Base-by-base conservation (phyloP, 2,888 invertebrate genomes). In the Lissocephala sabroskyi region DNA sequence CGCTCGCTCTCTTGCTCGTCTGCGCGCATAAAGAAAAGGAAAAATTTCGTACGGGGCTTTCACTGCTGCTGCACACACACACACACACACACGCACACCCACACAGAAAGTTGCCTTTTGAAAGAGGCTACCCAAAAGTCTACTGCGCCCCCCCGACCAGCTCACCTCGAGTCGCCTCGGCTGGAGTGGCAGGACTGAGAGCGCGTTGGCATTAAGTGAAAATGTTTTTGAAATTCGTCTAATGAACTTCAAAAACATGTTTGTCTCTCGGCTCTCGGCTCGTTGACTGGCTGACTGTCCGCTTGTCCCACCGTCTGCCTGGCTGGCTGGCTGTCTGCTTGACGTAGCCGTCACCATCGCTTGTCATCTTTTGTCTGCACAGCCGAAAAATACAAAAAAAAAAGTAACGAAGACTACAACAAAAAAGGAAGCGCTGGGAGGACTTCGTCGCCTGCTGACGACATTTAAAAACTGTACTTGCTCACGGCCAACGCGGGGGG, bases 241-340 rank as follows among this genome's bases (percentile, higher is more conserved):
- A 81, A 82, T 81, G 81, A 80, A 82, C 81, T 82, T 81, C 79
- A 81, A 79, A 80, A 79, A 73, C 65, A 79, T 76, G 76, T 75
- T 81, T 67, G 71, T 67, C 62, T 65, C 73, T n/a, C n/a, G n/a
- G n/a, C n/a, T n/a, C n/a, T n/a, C n/a, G n/a, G 6, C 40, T 28
- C 6, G 13, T 16, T 44, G 26, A 16, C 49, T 17, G 18, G 41
- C 49, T 51, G 56, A 39, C 63, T 9, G 33, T 13, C 29, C 7
- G 6, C 13, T 19, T 26, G n/a, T n/a, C n/a, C n/a, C n/a, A n/a
- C n/a, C n/a, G n/a, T n/a, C 18, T 37, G 52, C 49, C 48, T 49
- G 50, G 43, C 59, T 47, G 23, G 4, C 23, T 23, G 23, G 23
- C n/a, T n/a, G 23, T 23, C 7, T 3, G 7, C 23, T 23, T 23